Evolutionary conservation across 2,113 vertebrate genomes (phyloP), one percentile per base, ranked within the genome.

Genomic region (Toxostoma redivivum): DNA sequence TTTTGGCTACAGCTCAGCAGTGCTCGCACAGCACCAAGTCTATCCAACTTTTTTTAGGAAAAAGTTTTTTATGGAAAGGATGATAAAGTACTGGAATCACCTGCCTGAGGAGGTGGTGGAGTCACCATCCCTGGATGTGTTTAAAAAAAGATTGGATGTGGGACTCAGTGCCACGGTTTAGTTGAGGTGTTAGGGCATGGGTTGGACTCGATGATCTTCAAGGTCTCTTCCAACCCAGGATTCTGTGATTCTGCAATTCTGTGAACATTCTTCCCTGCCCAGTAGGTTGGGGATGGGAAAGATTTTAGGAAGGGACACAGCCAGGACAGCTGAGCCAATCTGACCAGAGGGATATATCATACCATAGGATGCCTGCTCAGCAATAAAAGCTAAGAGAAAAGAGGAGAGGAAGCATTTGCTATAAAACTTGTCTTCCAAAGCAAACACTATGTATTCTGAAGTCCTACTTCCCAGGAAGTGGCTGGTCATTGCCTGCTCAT

Each of bases 11-110:
- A 44, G 58, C 40, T 78, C 65, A 72, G 19, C 27, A 37, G 35
- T 11, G 27, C 21, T 90, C 10, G 7, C 10, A 31, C 24, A 38
- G 33, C 15, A 48, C 24, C n/a, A 48, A 33, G 28, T 33, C 45
- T 25, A 38, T 61, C 30, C 37, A 62, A 28, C 11, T 2, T 30
- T 14, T 42, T 64, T 79, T 19, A 62, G 18, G 37, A 51, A 62
- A 51, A 51, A 2, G 2, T 2, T 42, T 77, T 58, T 25, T 51
- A 35, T 0, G 0, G 15, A 44, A 42, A 35, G 10, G 5, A 19
- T 64, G 15, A 44, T 44, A 35, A 53, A 42, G 15, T 53, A 18
- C 31, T 30, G 25, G 11, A 64, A 35, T 44, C 3, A 4, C 53
- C 38, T 53, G 7, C 19, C 47, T 3, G 2, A 15, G 15, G 24